Conservation (phyloP, 2,888 invertebrate species). For the Punctoribates punctum region DNA sequence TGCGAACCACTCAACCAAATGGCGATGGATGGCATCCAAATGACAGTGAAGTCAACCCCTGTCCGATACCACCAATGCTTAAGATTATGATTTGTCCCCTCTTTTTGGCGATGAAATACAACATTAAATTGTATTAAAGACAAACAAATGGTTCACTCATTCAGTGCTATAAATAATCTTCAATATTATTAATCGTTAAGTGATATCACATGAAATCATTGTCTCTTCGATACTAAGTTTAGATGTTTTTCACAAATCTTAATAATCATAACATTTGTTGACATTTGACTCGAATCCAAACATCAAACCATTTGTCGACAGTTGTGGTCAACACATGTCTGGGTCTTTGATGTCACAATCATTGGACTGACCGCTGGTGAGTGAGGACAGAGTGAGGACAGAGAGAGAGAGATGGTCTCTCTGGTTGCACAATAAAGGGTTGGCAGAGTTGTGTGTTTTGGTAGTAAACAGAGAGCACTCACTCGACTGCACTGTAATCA, state of each 20-base stretch:
- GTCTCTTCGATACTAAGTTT: neutral
- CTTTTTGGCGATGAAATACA: conserved; percentile 22
- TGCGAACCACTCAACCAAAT: neutral
- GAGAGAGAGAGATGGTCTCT: neutral
- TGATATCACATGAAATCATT: conserved; percentile 29
- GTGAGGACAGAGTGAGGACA: neutral
- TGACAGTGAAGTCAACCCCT: neutral
- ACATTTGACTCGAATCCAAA: neutral
- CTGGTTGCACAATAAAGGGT: neutral
- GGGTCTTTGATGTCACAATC: neutral
- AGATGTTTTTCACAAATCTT: neutral
- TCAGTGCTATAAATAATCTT: neutral
- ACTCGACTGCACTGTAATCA: neutral
- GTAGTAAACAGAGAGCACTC: neutral
- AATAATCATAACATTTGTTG: neutral
- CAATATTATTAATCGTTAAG: neutral
- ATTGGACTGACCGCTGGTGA: neutral
- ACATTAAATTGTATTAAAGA: neutral
- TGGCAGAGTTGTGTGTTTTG: neutral
- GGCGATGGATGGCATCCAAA: neutral
- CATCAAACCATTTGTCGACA: neutral
- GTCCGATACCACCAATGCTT: conserved; percentile 27
- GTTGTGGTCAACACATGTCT: neutral
- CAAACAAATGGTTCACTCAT: neutral
- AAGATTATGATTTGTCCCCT: conserved; percentile 29